A percentile compares a stretch with the other conserved stretches of the same genome.
Conservation (phyloP, 2,888 invertebrate genomes). For the Hydropsyche betteni region DNA sequence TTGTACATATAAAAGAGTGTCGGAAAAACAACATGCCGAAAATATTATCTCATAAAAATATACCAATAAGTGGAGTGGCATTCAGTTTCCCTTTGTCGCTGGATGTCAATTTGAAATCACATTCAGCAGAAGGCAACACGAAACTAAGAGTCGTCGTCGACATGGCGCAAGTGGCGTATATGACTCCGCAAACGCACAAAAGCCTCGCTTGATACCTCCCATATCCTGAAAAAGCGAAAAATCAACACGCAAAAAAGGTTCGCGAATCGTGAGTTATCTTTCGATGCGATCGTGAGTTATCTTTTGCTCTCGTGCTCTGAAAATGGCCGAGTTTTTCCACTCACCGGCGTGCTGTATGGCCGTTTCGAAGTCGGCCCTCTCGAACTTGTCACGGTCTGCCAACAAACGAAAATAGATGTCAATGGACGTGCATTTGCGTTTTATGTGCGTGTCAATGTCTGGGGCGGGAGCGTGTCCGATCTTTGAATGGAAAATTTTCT, state of each 20-base stretch:
- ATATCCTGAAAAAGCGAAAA: constrained; percentile 62
- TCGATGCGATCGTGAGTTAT: no score
- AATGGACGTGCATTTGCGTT: constrained; percentile 44
- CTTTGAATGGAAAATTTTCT: neutral
- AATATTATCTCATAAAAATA: constrained; percentile 51
- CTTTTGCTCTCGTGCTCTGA: no score
- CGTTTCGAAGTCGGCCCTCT: constrained; percentile 70
- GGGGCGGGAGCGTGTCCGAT: no score
- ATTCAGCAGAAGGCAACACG: constrained; percentile 69
- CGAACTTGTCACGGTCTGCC: constrained; percentile 55
- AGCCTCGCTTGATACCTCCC: constrained; percentile 72
- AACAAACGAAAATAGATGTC: constrained; percentile 49
- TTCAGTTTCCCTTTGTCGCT: constrained; percentile 69
- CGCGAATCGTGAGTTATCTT: no score
- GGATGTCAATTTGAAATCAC: constrained; percentile 67
- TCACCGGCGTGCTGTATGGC: constrained; percentile 69
- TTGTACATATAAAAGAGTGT: no score
- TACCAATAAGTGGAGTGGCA: constrained; percentile 69
- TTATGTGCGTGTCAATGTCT: neutral
- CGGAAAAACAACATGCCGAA: no score
- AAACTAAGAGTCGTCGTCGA: constrained; percentile 74
- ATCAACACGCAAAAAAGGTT: neutral
- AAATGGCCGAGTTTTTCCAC: constrained; percentile 49
- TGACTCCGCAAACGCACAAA: constrained; percentile 70
- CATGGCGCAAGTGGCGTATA: constrained; percentile 75